Evolutionary conservation across 1,140 invertebrate species (phyloP).

Genomic region (Eciton burchellii): DNA sequence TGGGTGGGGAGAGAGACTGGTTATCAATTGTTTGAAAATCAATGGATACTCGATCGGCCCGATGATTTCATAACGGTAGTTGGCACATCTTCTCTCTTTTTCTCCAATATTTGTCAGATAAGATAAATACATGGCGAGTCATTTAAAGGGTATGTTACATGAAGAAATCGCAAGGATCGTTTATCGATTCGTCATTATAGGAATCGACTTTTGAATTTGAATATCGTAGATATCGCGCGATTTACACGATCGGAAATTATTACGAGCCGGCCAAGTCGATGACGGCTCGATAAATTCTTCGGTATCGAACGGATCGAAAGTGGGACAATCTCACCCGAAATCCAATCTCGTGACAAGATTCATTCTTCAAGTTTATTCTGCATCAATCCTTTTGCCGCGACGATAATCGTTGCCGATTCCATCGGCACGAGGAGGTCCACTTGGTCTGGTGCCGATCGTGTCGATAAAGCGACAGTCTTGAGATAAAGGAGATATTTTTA

Average conservation of each 20-base stretch:
- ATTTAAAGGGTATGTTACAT: not conserved
- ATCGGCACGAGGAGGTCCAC: slow-evolving; percentile 62
- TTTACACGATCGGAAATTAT: slow-evolving; percentile 67
- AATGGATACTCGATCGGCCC: not conserved
- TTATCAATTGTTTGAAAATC: not conserved
- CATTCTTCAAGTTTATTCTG: no score
- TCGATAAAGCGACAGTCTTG: slow-evolving; percentile 61
- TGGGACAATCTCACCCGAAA: slow-evolving; percentile 70
- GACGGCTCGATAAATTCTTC: slow-evolving; percentile 69
- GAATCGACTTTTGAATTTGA: slow-evolving; percentile 19
- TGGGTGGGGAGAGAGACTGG: no score
- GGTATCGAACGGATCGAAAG: slow-evolving; percentile 71
- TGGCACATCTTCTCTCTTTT: not conserved
- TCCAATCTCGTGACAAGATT: slow-evolving; percentile 68
- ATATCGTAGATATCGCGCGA: slow-evolving; percentile 57
- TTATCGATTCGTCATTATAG: slow-evolving; percentile 13
- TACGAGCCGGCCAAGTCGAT: slow-evolving; percentile 26
- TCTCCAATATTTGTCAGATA: not conserved
- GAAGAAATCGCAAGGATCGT: not conserved
- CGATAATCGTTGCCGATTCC: slow-evolving; percentile 66
- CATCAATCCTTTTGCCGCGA: slow-evolving; percentile 68
- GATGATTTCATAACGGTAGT: not conserved
- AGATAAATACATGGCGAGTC: not conserved
- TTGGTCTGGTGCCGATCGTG: slow-evolving; percentile 38
- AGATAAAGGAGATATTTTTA: no score